Evolutionary conservation across 92 coral and sea anemone species (phyloP).

Genomic region (Palythoa caribaeorum): DNA sequence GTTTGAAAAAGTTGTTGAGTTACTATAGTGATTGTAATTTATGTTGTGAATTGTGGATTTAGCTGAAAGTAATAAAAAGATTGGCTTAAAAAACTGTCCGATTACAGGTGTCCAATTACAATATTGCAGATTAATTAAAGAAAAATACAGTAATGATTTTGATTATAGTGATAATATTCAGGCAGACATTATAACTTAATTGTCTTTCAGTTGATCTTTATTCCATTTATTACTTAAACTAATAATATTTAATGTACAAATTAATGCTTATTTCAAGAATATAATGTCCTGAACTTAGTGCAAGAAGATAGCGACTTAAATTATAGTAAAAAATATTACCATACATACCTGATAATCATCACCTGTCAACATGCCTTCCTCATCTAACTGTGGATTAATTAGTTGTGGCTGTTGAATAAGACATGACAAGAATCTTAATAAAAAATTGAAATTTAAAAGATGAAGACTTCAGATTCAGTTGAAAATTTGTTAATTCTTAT

Average conservation of each 20-base stretch:
- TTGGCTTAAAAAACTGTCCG: constrained; percentile 8
- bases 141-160: constrained; percentile 4
- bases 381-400: background rate
- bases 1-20: background rate
- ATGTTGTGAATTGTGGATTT: background rate
- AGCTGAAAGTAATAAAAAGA: constrained; percentile 2
- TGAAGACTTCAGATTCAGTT: background rate
- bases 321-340: constrained; percentile 13
- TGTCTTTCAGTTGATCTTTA: constrained; percentile 6
- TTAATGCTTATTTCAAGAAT: constrained; percentile 20
- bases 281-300: constrained; percentile 10
- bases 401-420: constrained; percentile 2
- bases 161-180: constrained; percentile 6
- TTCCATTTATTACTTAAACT: constrained; percentile 13
- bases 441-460: background rate
- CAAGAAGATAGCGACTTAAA: constrained; percentile 17
- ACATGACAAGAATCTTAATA: constrained; percentile 1
- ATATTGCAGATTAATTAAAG: background rate
- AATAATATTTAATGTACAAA: constrained; percentile 18
- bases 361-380: background rate
- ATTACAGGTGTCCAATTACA: background rate
- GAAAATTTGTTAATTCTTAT: constrained; percentile 6
- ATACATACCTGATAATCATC: constrained; percentile 16
- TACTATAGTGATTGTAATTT: no score
- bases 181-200: constrained; percentile 19